phyloP scores from a whole-genome alignment of 2,888 invertebrate genomes.

The Dolichomitus sp. region DNA sequence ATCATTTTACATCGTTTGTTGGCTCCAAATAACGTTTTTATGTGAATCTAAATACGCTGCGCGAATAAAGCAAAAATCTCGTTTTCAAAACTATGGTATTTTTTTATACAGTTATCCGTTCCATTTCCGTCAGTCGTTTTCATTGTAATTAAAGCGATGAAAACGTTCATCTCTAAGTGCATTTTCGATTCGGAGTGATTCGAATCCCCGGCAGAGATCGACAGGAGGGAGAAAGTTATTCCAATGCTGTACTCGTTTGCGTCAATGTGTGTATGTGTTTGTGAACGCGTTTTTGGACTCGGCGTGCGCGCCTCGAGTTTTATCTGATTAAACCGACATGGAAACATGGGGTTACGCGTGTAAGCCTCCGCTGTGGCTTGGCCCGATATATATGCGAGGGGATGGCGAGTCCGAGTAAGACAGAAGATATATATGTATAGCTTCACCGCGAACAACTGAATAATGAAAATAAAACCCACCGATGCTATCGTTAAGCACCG shows the following conservation, averaged over 20 bases:
- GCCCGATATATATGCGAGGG: conserved; percentile 59
- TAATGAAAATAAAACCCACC: conserved; percentile 85
- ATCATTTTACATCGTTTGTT: neutral
- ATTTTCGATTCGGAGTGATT: conserved; percentile 44
- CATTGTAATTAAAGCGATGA: conserved; percentile 25
- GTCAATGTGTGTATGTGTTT: conserved; percentile 6
- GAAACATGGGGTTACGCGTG: conserved; percentile 85
- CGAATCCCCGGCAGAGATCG: conserved; percentile 11
- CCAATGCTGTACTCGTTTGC: neutral
- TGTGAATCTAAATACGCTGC: neutral
- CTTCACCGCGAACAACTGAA: conserved; percentile 82
- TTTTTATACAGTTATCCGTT: neutral
- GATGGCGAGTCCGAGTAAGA: conserved; percentile 48
- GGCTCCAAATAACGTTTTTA: neutral
- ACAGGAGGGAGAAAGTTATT: conserved; percentile 40
- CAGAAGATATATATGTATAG: conserved; percentile 46
- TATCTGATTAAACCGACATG: conserved; percentile 85
- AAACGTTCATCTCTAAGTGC: conserved; percentile 42
- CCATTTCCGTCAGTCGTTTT: neutral
- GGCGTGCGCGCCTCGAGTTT: conserved; percentile 71
- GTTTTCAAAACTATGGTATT: neutral
- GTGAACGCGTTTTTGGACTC: conserved; percentile 42
- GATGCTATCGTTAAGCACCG: conserved; percentile 84
- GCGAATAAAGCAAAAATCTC: neutral
- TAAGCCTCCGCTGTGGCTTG: conserved; percentile 75